phyloP scores from a whole-genome alignment of 2,888 invertebrate genomes.

The Nowickia ferox region DNA sequence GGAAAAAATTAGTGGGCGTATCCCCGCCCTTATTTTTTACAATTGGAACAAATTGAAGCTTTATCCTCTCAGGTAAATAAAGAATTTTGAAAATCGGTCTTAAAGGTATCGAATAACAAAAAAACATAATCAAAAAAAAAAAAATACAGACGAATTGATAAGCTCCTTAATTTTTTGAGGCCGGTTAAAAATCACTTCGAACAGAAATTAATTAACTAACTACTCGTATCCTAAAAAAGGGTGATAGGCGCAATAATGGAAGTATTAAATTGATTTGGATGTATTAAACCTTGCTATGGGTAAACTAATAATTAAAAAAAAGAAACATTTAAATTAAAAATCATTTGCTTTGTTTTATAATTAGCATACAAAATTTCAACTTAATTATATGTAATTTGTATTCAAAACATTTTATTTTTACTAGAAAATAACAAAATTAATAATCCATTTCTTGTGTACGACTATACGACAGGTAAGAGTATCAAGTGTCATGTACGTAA shows the following conservation, averaged over 20 bases:
- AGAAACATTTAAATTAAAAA: neutral
- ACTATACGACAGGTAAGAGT: slow-evolving; percentile 10
- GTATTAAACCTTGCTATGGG: neutral
- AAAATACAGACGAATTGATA: no score
- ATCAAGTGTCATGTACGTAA: slow-evolving; percentile 32
- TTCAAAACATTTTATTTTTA: slow-evolving; percentile 34
- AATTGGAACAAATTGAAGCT: no score
- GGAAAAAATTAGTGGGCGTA: no score
- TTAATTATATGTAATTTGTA: slow-evolving; percentile 42
- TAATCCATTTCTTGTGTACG: slow-evolving; percentile 35
- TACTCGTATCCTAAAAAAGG: neutral
- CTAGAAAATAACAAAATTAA: slow-evolving; percentile 46
- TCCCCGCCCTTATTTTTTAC: no score
- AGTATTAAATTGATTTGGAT: no score
- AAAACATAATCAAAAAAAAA: no score
- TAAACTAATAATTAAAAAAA: neutral
- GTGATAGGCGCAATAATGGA: neutral
- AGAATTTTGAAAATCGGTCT: no score
- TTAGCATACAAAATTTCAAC: slow-evolving; percentile 3
- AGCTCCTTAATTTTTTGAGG: no score
- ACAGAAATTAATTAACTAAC: no score
- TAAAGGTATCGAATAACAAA: no score
- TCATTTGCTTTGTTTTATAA: slow-evolving; percentile 24
- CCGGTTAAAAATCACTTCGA: no score
- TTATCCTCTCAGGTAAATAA: no score